These are phyloP conservation scores for Microchirus variegatus DNA, from an alignment of 2,797 vertebrate genomes.

Conservation along the genomic window DNA sequence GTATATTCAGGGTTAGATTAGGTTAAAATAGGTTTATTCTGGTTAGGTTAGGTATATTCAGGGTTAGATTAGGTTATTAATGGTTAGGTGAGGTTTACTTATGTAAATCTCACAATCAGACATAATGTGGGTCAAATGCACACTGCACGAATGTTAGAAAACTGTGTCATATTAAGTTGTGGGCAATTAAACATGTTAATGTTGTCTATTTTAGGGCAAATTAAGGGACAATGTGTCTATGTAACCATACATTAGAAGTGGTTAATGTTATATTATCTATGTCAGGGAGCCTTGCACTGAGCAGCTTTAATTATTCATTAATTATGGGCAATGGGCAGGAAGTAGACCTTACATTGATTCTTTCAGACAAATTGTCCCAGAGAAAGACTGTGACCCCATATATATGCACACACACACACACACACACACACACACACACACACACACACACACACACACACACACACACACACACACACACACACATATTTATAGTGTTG, in stretches of 20 bases:
- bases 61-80: too few species aligned
- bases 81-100: too few species aligned
- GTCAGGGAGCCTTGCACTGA: constrained; percentile 48
- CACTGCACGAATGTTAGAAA: neutral
- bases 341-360: constrained; percentile 72
- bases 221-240: constrained; percentile 23
- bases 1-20: too few species aligned
- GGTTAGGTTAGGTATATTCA: too few species aligned
- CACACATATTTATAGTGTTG: too few species aligned
- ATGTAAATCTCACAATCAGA: too few species aligned
- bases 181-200: constrained; percentile 1
- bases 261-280: constrained; percentile 63
- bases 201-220: constrained; percentile 18
- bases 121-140: too few species aligned
- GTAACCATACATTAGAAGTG: constrained; percentile 40
- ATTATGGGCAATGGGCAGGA: constrained; percentile 62
- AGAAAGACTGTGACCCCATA: constrained; percentile 47
- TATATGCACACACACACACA: too few species aligned
- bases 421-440: too few species aligned
- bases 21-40: too few species aligned
- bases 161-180: neutral
- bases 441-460: too few species aligned
- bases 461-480: too few species aligned
- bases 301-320: constrained; percentile 78
- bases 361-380: constrained; percentile 69